Evolutionary conservation across 1,140 invertebrate species (phyloP).

Genomic region (Philopotamus ludificatus): DNA sequence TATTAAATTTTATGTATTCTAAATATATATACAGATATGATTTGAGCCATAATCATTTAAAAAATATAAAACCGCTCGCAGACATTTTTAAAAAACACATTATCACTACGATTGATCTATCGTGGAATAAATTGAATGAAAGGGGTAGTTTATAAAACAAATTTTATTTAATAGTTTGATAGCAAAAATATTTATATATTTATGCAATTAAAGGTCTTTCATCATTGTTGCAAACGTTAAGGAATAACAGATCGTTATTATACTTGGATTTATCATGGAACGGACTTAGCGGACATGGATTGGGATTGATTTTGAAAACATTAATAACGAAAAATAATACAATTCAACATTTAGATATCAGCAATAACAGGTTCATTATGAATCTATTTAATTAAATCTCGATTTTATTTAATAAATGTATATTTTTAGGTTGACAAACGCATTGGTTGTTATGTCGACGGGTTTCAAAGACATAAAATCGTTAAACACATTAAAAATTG

Average conservation of each 20-base stretch:
- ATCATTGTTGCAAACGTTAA: conserved; percentile 44
- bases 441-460: conserved; percentile 26
- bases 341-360: conserved; percentile 42
- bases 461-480: conserved; percentile 35
- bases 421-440: no score
- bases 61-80: conserved; percentile 36
- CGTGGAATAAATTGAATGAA: conserved; percentile 51
- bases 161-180: conserved; percentile 39
- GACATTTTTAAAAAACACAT: conserved; percentile 44
- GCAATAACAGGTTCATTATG: conserved; percentile 41
- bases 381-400: no score
- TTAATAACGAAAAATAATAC: conserved; percentile 36
- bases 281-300: conserved; percentile 35
- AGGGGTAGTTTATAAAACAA: conserved; percentile 35
- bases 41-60: conserved; percentile 45
- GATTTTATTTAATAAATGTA: no score
- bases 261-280: conserved; percentile 52
- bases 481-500: conserved; percentile 43
- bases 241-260: conserved; percentile 41
- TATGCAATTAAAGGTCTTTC: conserved; percentile 43
- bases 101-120: conserved; percentile 49
- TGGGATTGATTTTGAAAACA: background rate
- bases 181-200: conserved; percentile 36
- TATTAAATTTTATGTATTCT: no score
- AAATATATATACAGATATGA: conserved; percentile 37